Conservation (phyloP, 1,140 invertebrate species). For the Amyelois transitella region DNA sequence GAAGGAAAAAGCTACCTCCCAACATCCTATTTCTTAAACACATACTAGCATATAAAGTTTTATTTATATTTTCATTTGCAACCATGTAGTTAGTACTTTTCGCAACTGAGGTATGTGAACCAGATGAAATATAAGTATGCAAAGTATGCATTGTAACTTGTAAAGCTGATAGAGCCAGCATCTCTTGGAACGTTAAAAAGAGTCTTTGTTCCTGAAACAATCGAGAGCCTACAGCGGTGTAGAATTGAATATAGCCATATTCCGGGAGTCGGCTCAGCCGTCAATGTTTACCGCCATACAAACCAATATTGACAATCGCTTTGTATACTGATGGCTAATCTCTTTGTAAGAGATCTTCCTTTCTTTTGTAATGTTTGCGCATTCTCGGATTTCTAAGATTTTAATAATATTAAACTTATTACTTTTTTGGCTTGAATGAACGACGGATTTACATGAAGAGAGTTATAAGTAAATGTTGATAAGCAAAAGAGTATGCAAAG, state of each 20-base stretch:
- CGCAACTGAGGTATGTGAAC: too few relatives aligned
- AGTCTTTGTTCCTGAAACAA: constrained; percentile 40
- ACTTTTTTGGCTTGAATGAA: neutral
- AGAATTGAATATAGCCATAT: constrained; percentile 30
- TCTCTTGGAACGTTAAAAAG: constrained; percentile 5
- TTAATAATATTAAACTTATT: neutral
- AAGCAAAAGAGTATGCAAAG: too few relatives aligned
- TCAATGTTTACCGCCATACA: constrained; percentile 50
- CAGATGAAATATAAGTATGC: too few relatives aligned
- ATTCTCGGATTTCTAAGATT: neutral
- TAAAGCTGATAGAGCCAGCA: neutral
- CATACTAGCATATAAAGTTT: too few relatives aligned
- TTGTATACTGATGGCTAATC: constrained; percentile 59
- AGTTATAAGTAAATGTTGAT: too few relatives aligned
- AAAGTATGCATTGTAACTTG: too few relatives aligned
- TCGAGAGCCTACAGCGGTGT: constrained; percentile 23
- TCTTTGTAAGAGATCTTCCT: constrained; percentile 52
- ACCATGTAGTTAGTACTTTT: too few relatives aligned
- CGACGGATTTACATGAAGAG: neutral
- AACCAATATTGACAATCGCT: constrained; percentile 64
- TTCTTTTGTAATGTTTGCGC: constrained; percentile 11
- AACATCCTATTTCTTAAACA: too few relatives aligned
- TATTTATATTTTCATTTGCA: too few relatives aligned
- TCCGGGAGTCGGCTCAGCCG: constrained; percentile 46
- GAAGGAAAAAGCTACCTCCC: too few relatives aligned